Evolutionary conservation across 2,888 invertebrate genomes (phyloP).

Genomic region (Meandrusa payeni): DNA sequence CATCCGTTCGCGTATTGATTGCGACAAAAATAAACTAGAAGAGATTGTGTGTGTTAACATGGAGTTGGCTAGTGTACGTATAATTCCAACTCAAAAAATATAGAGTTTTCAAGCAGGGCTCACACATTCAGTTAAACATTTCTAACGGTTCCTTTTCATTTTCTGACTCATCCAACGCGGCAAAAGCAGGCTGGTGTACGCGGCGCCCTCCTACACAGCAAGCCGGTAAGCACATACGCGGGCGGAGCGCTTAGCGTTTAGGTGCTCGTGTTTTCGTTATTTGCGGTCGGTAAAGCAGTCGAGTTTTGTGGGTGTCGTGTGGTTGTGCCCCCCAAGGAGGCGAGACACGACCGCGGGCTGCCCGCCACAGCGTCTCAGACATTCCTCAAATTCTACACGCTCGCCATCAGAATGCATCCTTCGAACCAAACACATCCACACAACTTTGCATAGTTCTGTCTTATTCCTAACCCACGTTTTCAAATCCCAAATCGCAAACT

Average conservation of each 20-base stretch:
- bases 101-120: slow-evolving; percentile 36
- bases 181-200: slow-evolving; percentile 64
- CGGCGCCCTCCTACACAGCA: slow-evolving; percentile 54
- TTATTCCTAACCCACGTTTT: slow-evolving; percentile 33
- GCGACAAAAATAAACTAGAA: slow-evolving; percentile 74
- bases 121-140: slow-evolving; percentile 38
- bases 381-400: slow-evolving; percentile 70
- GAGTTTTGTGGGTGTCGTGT: slow-evolving; percentile 20
- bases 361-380: slow-evolving; percentile 54
- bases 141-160: slow-evolving; percentile 59
- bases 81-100: slow-evolving; percentile 40
- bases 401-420: slow-evolving; percentile 69
- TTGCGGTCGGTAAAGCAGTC: slow-evolving; percentile 21
- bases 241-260: slow-evolving; percentile 15
- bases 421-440: slow-evolving; percentile 58
- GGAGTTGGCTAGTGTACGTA: slow-evolving; percentile 70
- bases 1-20: slow-evolving; percentile 69
- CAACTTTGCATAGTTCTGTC: slow-evolving; percentile 63
- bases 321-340: slow-evolving; percentile 27
- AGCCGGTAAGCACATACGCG: slow-evolving; percentile 53
- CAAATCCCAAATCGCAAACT: not conserved
- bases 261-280: slow-evolving; percentile 20
- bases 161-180: slow-evolving; percentile 77
- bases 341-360: slow-evolving; percentile 43
- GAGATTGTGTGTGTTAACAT: slow-evolving; percentile 69